Conservation (phyloP, 2,797 vertebrate genomes). For the Betta splendens region DNA sequence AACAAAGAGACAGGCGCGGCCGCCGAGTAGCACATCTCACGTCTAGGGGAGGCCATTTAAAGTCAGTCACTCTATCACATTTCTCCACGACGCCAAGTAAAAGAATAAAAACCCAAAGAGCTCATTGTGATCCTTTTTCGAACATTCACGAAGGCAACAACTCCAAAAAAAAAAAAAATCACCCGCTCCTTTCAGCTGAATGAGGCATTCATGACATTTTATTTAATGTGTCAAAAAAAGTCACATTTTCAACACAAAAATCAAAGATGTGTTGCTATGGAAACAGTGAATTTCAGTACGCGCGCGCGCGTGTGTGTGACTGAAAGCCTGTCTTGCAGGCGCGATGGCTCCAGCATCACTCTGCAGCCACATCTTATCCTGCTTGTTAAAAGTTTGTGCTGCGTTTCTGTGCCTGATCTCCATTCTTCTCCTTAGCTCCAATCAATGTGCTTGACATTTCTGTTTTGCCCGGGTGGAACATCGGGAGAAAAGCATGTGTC, state of each 20-base stretch:
- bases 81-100: neutral
- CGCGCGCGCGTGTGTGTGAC: slow-evolving; percentile 18
- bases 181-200: slow-evolving; percentile 23
- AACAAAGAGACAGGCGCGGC: neutral
- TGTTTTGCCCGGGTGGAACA: slow-evolving; percentile 14
- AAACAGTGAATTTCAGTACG: slow-evolving; percentile 61
- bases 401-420: slow-evolving; percentile 55
- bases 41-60: slow-evolving; percentile 14
- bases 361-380: slow-evolving; percentile 53
- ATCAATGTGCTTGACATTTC: slow-evolving; percentile 53
- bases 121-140: neutral
- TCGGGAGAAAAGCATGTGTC: slow-evolving; percentile 14
- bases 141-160: slow-evolving; percentile 5
- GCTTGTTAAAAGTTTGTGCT: slow-evolving; percentile 67
- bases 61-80: slow-evolving; percentile 11
- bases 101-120: neutral
- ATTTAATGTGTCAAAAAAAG: slow-evolving; percentile 24
- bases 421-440: slow-evolving; percentile 38
- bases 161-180: too few relatives aligned
- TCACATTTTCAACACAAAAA: slow-evolving; percentile 40
- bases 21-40: slow-evolving; percentile 1
- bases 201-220: slow-evolving; percentile 27
- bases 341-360: slow-evolving; percentile 53
- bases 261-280: slow-evolving; percentile 65
- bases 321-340: slow-evolving; percentile 54